These are phyloP conservation scores for Artibeus lituratus DNA, from an alignment of 2,797 vertebrate species.

Conservation along the genomic window DNA sequence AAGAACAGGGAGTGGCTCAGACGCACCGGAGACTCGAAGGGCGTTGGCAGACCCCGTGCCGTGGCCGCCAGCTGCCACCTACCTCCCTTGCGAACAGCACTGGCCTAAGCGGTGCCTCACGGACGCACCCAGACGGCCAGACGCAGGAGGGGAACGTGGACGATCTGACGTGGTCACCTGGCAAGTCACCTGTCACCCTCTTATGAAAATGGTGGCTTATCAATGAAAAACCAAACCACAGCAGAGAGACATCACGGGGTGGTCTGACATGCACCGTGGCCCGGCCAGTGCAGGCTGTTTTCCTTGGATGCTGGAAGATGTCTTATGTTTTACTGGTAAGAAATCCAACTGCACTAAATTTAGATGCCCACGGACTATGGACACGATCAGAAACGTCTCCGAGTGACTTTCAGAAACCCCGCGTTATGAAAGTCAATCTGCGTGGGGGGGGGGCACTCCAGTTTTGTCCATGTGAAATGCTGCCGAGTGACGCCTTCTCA, in stretches of 20 bases:
- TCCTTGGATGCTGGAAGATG: background rate
- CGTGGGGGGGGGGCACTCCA: fast-evolving
- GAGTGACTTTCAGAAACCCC: background rate
- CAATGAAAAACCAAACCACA: too few relatives aligned
- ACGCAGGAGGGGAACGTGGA: fast-evolving
- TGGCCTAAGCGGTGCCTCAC: fast-evolving
- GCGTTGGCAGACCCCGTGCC: fast-evolving
- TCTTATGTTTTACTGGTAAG: background rate
- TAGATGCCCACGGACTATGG: fast-evolving
- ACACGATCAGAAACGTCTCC: fast-evolving
- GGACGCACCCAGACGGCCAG: fast-evolving
- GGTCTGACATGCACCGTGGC: fast-evolving
- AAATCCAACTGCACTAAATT: fast-evolving
- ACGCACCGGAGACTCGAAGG: fast-evolving
- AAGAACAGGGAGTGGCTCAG: fast-evolving
- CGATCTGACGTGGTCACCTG: background rate
- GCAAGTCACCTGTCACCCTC: too few relatives aligned
- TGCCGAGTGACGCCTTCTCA: background rate
- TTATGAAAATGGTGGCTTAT: background rate
- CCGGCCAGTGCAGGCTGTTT: background rate
- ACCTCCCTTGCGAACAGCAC: fast-evolving
- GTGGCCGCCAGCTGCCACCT: fast-evolving
- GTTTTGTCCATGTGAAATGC: background rate
- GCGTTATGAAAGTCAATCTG: fast-evolving
- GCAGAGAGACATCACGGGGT: too few relatives aligned